Conservation (phyloP, 2,797 vertebrate species). For the Acanthiza pusilla region DNA sequence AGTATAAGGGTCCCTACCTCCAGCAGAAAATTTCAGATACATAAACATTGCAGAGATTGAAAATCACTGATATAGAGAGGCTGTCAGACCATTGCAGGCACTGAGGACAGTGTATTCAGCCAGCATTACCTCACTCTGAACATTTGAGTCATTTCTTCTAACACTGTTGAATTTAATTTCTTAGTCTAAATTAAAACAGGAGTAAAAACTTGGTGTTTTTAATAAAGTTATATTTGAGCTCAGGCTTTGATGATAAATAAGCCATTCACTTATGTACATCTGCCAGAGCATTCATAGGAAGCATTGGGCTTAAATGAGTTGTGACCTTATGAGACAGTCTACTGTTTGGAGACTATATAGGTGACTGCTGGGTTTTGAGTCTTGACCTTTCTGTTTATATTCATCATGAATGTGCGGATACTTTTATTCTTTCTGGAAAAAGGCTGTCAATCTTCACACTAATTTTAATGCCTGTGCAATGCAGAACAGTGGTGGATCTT, state of each 20-base stretch:
- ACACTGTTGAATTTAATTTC: neutral
- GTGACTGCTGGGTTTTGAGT: constrained; percentile 67
- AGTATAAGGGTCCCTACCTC: neutral
- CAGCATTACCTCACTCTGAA: neutral
- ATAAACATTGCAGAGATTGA: neutral
- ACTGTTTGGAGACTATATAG: constrained; percentile 66
- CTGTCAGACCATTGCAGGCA: neutral
- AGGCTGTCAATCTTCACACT: constrained; percentile 50
- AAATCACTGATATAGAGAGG: neutral
- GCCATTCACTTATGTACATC: constrained; percentile 57
- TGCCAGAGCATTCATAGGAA: constrained; percentile 53
- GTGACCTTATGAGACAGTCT: constrained; percentile 64
- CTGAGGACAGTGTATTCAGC: neutral
- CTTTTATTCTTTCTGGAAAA: constrained; percentile 62
- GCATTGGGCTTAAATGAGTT: constrained; percentile 57
- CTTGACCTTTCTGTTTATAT: constrained; percentile 69
- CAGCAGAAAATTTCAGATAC: neutral
- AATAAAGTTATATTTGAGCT: constrained; percentile 24
- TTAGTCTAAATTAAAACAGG: neutral
- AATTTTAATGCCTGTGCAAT: constrained; percentile 52
- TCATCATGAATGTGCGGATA: constrained; percentile 60
- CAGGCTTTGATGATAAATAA: constrained; percentile 50
- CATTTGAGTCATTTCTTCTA: neutral
- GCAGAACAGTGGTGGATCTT: constrained; percentile 50
- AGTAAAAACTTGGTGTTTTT: neutral